A percentile compares a stretch with the other conserved stretches of the same genome.
phyloP scores from a whole-genome alignment of 2,797 vertebrate species.

The Delichon dasypus region DNA sequence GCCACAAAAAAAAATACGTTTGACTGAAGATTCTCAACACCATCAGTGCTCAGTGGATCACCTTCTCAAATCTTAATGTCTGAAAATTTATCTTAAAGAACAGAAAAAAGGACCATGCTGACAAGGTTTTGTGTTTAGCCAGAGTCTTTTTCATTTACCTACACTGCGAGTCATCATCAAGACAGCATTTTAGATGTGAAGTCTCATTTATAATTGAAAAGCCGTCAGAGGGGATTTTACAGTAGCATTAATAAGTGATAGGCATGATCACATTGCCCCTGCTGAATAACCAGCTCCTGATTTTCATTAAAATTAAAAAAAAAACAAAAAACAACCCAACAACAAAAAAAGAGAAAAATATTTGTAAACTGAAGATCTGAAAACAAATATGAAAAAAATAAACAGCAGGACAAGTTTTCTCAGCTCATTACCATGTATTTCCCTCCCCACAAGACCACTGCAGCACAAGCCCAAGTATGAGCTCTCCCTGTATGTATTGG shows the following conservation, averaged over 20 bases:
- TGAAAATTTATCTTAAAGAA: background rate
- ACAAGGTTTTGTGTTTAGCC: background rate
- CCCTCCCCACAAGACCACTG: background rate
- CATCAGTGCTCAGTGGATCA: background rate
- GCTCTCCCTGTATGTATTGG: background rate
- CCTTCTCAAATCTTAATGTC: background rate
- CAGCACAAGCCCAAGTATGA: background rate
- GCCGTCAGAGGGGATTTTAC: slow-evolving; percentile 12
- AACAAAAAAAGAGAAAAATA: background rate
- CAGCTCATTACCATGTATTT: background rate
- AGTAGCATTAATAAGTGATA: slow-evolving; percentile 41
- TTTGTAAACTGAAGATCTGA: background rate
- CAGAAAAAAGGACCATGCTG: background rate
- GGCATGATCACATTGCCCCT: background rate
- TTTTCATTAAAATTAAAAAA: background rate
- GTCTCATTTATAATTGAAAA: slow-evolving; percentile 59
- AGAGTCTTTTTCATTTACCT: background rate
- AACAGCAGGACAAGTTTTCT: background rate
- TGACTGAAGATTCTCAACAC: background rate
- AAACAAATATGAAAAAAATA: background rate
- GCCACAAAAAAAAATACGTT: background rate
- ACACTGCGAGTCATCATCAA: background rate
- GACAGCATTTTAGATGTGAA: background rate
- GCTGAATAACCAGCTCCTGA: background rate
- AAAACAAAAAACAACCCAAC: background rate